phyloP scores from a whole-genome alignment of 92 coral and sea anemone species.

The Umimayanthus chanpuru region DNA sequence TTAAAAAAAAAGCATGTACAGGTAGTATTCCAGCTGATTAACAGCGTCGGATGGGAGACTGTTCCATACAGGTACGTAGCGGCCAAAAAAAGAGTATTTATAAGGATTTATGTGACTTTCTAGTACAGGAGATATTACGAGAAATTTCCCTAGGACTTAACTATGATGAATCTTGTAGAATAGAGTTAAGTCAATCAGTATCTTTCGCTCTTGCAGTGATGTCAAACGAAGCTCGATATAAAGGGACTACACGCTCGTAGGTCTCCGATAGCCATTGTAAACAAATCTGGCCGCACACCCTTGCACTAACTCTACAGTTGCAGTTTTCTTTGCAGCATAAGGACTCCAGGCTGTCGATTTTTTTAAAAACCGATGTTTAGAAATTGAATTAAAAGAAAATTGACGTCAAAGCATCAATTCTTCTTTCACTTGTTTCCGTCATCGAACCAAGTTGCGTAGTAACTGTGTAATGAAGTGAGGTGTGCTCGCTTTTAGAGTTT shows the following conservation, averaged over 20 bases:
- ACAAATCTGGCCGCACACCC: neutral
- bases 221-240: neutral
- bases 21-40: neutral
- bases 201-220: neutral
- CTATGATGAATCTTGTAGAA: neutral
- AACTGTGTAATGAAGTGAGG: too few species aligned
- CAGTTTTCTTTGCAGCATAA: neutral
- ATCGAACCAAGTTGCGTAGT: too few species aligned
- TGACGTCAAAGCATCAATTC: too few species aligned
- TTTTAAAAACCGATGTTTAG: too few species aligned
- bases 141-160: neutral
- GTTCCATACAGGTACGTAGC: conserved; percentile 1
- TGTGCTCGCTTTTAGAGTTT: too few species aligned
- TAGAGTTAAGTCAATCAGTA: neutral
- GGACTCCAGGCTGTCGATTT: neutral
- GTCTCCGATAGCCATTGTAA: neutral
- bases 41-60: neutral
- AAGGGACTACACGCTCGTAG: neutral
- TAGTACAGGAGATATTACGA: neutral
- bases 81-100: neutral
- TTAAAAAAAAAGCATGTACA: too few species aligned
- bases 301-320: neutral
- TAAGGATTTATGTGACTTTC: neutral
- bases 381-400: too few species aligned
- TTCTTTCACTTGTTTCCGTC: too few species aligned